Conservation (phyloP, 2,797 vertebrate species). For the Channallabes apus region DNA sequence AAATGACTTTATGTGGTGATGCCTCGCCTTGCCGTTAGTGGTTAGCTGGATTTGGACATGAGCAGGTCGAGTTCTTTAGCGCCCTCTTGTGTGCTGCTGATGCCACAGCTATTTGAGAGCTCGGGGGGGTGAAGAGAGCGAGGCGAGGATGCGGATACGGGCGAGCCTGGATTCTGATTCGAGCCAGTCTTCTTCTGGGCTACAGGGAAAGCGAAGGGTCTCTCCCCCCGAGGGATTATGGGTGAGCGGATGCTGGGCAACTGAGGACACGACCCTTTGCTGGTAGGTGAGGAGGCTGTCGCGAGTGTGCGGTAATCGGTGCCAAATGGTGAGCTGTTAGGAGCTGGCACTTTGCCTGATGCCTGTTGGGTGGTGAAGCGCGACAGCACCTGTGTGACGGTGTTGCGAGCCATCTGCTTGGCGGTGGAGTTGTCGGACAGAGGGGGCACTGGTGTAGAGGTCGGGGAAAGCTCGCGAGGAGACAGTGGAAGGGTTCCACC, state of each 20-base stretch:
- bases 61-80: slow-evolving; percentile 88
- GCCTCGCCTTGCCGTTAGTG: neutral
- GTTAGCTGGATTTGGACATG: slow-evolving; percentile 87
- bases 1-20: neutral
- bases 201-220: slow-evolving; percentile 84
- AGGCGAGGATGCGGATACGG: slow-evolving; percentile 67
- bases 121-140: slow-evolving; percentile 78
- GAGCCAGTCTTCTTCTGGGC: slow-evolving; percentile 90
- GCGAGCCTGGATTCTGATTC: slow-evolving; percentile 82
- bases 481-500: slow-evolving; percentile 83
- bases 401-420: slow-evolving; percentile 96
- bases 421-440: slow-evolving; percentile 84
- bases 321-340: slow-evolving; percentile 94
- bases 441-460: slow-evolving; percentile 77
- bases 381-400: slow-evolving; percentile 97
- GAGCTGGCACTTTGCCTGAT: slow-evolving; percentile 76
- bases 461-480: slow-evolving; percentile 89
- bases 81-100: slow-evolving; percentile 77
- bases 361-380: slow-evolving; percentile 91
- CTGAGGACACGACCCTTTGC: slow-evolving; percentile 73
- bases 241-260: slow-evolving; percentile 80
- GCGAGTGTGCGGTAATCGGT: slow-evolving; percentile 93
- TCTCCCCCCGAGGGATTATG: slow-evolving; percentile 85
- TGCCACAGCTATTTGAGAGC: slow-evolving; percentile 80
- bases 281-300: slow-evolving; percentile 72